phyloP scores from a whole-genome alignment of 64 coral and sea anemone genomes.

The Montipora efflorescens region DNA sequence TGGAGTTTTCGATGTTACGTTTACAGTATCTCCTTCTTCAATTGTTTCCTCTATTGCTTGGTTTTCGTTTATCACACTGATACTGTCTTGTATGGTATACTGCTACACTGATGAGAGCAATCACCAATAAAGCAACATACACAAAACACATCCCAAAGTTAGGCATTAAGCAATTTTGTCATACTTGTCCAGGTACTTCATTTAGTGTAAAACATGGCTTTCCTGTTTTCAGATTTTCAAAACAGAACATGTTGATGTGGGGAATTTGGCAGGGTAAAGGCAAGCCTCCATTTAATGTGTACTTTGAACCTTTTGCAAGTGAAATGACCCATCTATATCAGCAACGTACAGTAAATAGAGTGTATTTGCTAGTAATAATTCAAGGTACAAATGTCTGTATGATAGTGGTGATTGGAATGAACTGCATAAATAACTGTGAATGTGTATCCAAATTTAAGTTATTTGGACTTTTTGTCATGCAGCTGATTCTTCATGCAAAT shows the following conservation, averaged over 20 bases:
- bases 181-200: not conserved
- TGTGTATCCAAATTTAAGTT: not conserved
- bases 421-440: not conserved
- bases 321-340: conserved; percentile 32
- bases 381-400: not conserved
- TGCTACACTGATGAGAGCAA: not conserved
- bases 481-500: not conserved
- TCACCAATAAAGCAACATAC: not conserved
- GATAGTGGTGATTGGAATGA: not conserved
- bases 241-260: conserved; percentile 51
- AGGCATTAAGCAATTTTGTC: not conserved
- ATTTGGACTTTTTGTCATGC: not conserved
- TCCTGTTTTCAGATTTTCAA: conserved; percentile 42
- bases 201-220: not conserved
- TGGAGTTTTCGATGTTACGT: conserved; percentile 7
- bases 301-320: conserved; percentile 34
- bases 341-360: conserved; percentile 8
- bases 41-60: conserved; percentile 35
- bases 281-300: conserved; percentile 38
- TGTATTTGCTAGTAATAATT: not conserved
- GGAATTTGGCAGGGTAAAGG: conserved; percentile 56
- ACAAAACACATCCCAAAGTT: not conserved
- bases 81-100: not conserved
- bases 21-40: conserved; percentile 20
- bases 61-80: conserved; percentile 39